A percentile compares a stretch with the other conserved stretches of the same genome.
Evolutionary conservation across 2,113 vertebrate species (phyloP).

Genomic region (Anarhynchus alexandrinus): DNA sequence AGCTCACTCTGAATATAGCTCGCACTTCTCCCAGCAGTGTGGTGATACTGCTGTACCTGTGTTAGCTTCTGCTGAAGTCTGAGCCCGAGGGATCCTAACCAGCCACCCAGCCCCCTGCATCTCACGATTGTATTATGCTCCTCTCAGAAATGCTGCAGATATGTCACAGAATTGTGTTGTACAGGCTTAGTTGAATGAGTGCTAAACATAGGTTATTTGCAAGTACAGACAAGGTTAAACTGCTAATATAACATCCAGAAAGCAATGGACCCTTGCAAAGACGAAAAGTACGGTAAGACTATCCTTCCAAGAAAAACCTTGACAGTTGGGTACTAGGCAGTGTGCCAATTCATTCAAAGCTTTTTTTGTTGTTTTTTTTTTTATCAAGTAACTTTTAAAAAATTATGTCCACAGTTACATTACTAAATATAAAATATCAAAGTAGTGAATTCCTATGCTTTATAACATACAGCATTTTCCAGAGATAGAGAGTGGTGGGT

Average conservation of each 20-base stretch:
- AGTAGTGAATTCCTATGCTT: not conserved
- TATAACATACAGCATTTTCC: not conserved
- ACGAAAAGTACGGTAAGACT: not conserved
- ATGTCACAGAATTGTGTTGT: not conserved
- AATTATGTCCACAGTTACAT: not conserved
- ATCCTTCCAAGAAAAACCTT: not conserved
- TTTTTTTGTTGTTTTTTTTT: no score
- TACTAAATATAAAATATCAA: not conserved
- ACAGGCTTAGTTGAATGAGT: not conserved
- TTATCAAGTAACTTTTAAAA: not conserved
- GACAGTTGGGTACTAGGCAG: not conserved
- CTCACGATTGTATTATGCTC: not conserved
- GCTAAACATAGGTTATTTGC: not conserved
- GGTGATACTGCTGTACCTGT: not conserved
- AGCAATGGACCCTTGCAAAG: not conserved
- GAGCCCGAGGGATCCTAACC: not conserved
- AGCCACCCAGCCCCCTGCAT: not conserved
- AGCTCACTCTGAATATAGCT: not conserved
- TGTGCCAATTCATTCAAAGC: not conserved
- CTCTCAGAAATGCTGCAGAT: not conserved
- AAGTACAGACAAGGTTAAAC: not conserved
- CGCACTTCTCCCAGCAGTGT: not conserved
- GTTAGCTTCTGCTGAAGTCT: not conserved
- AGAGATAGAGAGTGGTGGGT: not conserved
- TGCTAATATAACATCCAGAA: not conserved